These are phyloP conservation scores for Cepaea hortensis DNA, from an alignment of 2,888 invertebrate species.

Conservation along the genomic window DNA sequence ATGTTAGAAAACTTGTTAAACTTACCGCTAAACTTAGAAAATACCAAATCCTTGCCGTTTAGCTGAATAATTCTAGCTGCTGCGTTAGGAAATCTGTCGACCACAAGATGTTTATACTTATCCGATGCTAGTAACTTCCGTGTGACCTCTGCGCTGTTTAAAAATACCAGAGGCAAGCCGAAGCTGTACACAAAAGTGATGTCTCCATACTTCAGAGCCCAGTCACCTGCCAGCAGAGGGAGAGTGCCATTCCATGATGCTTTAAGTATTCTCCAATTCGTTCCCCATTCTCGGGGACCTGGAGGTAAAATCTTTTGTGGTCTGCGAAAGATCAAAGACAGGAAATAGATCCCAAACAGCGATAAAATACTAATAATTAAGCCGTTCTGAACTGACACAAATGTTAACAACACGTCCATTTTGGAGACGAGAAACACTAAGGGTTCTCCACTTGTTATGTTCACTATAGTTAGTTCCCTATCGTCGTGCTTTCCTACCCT, in stretches of 20 bases:
- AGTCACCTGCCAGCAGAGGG: not conserved
- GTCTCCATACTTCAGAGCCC: not conserved
- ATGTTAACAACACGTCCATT: too few species aligned
- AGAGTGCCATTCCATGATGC: constrained; percentile 1
- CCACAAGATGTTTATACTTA: not conserved
- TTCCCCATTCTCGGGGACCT: not conserved
- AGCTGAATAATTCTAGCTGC: not conserved
- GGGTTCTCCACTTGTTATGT: too few species aligned
- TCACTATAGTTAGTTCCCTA: too few species aligned
- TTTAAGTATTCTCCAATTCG: not conserved
- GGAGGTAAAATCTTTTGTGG: not conserved
- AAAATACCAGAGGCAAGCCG: not conserved
- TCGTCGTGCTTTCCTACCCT: too few species aligned
- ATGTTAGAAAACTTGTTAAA: not conserved
- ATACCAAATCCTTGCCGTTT: constrained; percentile 8
- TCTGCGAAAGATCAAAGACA: not conserved
- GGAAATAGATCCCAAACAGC: not conserved
- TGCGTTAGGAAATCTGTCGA: not conserved
- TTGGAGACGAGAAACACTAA: too few species aligned
- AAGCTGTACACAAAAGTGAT: constrained; percentile 7
- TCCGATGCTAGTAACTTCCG: not conserved
- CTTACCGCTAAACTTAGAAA: constrained; percentile 14
- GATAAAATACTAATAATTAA: not conserved
- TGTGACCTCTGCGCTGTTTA: not conserved
- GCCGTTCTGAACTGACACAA: too few species aligned